Evolutionary conservation across 2,797 vertebrate genomes (phyloP), one percentile per base, ranked within the genome.

Genomic region (Lemur catta): DNA sequence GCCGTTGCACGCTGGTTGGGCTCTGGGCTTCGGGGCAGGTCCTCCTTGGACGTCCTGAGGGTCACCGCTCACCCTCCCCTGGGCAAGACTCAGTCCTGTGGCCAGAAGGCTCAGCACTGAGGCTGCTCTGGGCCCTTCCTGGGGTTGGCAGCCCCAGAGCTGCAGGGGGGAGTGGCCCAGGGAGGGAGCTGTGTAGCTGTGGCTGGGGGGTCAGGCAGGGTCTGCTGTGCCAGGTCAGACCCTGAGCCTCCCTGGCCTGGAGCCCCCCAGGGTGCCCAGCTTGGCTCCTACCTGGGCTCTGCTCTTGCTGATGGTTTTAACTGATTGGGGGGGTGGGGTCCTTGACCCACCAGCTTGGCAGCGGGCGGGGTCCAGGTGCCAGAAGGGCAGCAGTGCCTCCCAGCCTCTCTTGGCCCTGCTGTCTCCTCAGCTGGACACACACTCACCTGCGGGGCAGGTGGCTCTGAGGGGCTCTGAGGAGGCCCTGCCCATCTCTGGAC

Each of bases 1-100:
- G 30, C 30, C 15, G 11, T 46, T 33, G 5, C 17, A 1, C 1
- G 9, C 30, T n/a, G 1, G 28, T 41, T 4, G 46, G 28, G 2
- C 72, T 17, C 43, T 46, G 72, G 43, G 28, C 43, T 48, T 43
- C 28, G 33, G 72, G 69, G 30, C 5, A 75, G 74, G 43, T 46
- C 17, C 30, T 75, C 46, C 17, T 50, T 6, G 12, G 74, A 48
- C 10, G 1, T 26, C 46, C 30, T 4, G 9, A n/a, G 46, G 46
- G 74, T 12, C 46, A 74, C 8, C 9, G 17, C 8, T 0, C 14
- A 48, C 43, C 46, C 74, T 11, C 10, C 30, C 30, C 46, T 50
- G 0, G 12, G 24, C 24, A 28, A 43, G 28, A 10, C 46, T n/a
- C 74, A 1, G 5, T 50, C 46, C 30, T 76, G 2, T 0, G 14